Percentiles rank a stretch among this genome's conserved stretches.
Evolutionary conservation across 2,113 vertebrate genomes (phyloP).

Genomic region (Copsychus sechellarum): DNA sequence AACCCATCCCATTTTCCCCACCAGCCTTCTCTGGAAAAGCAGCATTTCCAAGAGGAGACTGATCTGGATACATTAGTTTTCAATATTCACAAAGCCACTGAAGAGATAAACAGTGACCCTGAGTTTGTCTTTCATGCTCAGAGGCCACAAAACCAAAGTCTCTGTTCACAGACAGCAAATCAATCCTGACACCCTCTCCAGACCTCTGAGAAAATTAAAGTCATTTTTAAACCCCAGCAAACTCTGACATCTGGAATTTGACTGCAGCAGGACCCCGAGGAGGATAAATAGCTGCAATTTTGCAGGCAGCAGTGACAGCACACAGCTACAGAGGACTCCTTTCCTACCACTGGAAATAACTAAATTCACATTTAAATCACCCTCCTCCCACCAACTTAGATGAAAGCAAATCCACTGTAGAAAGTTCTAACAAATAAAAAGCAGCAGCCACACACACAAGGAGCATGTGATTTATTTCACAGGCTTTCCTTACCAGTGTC

Average conservation of each 20-base stretch:
- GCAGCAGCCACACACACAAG: neutral
- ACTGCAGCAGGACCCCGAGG: neutral
- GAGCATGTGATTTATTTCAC: neutral
- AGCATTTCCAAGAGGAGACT: neutral
- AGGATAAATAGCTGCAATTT: constrained; percentile 45
- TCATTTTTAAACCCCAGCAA: constrained; percentile 27
- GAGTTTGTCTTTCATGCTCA: neutral
- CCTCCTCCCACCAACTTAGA: neutral
- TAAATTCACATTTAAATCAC: neutral
- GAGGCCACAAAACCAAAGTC: neutral
- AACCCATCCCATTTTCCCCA: neutral
- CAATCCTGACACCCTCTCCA: neutral
- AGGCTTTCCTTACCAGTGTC: neutral
- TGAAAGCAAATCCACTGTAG: neutral
- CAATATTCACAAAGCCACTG: neutral
- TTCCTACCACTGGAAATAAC: neutral
- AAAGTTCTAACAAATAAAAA: neutral
- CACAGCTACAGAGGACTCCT: neutral
- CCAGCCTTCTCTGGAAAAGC: neutral
- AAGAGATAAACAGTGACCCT: neutral
- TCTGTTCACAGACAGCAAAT: neutral
- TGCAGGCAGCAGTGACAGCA: constrained; percentile 25
- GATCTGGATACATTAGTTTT: neutral
- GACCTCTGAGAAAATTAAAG: constrained; percentile 33
- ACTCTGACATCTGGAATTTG: constrained; percentile 18